These are phyloP conservation scores for Bombus haemorrhoidalis DNA, from an alignment of 1,140 invertebrate species.

Conservation along the genomic window DNA sequence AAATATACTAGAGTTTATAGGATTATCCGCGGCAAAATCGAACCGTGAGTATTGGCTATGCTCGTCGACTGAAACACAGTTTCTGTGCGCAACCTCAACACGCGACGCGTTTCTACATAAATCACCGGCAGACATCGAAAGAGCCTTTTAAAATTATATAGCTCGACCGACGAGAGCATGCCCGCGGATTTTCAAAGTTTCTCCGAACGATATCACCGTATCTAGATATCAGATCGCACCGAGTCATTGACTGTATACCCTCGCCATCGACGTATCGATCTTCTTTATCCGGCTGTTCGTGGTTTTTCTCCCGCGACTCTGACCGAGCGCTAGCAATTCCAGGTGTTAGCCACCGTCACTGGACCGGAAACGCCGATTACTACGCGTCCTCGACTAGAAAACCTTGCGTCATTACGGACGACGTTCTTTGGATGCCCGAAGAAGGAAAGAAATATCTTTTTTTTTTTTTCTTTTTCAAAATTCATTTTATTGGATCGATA, in stretches of 20 bases:
- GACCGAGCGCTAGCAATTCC: neutral
- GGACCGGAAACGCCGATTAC: slow-evolving; percentile 27
- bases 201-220: slow-evolving; percentile 55
- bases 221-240: slow-evolving; percentile 56
- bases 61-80: slow-evolving; percentile 38
- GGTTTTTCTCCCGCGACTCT: slow-evolving; percentile 38
- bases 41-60: neutral
- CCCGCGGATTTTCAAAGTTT: slow-evolving; percentile 60
- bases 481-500: neutral
- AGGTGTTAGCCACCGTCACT: neutral
- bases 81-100: slow-evolving; percentile 48
- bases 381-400: neutral
- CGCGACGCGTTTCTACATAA: slow-evolving; percentile 67
- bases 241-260: slow-evolving; percentile 46
- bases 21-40: slow-evolving; percentile 62
- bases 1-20: slow-evolving; percentile 63
- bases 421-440: neutral
- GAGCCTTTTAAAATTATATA: slow-evolving; percentile 67
- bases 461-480: neutral
- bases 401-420: neutral
- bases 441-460: neutral
- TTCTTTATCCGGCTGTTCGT: neutral
- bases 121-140: slow-evolving; percentile 62
- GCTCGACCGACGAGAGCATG: slow-evolving; percentile 32
- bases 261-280: slow-evolving; percentile 43